Evolutionary conservation across 1,140 invertebrate genomes (phyloP).

Genomic region (Whitmania pigra): DNA sequence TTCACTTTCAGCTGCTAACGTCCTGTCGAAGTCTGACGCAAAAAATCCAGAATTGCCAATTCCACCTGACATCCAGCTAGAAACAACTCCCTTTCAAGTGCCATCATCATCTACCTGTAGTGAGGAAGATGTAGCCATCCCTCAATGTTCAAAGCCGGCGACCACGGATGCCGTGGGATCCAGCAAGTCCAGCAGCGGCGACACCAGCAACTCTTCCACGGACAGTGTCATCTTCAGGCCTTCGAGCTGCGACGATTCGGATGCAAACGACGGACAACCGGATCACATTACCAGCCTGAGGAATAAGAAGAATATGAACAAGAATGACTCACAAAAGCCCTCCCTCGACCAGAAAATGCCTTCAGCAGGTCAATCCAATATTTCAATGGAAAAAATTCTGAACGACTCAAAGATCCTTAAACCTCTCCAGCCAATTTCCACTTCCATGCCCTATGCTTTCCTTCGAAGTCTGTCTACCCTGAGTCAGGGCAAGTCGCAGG

Average conservation of each 20-base stretch:
- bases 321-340: neutral
- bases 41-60: too few relatives aligned
- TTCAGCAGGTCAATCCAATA: constrained; percentile 27
- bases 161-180: neutral
- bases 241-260: constrained; percentile 26
- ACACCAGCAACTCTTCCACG: constrained; percentile 33
- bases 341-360: neutral
- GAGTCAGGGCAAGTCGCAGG: constrained; percentile 9
- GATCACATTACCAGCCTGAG: constrained; percentile 24
- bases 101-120: too few relatives aligned
- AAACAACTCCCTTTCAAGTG: too few relatives aligned
- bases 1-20: too few relatives aligned
- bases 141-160: too few relatives aligned
- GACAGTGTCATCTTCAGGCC: constrained; percentile 33
- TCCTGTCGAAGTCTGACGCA: too few relatives aligned
- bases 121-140: too few relatives aligned
- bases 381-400: constrained; percentile 28
- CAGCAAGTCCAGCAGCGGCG: constrained; percentile 26
- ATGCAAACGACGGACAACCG: constrained; percentile 1
- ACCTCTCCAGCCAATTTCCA: constrained; percentile 73
- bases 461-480: constrained; percentile 36
- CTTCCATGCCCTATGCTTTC: constrained; percentile 33
- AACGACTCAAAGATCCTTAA: constrained; percentile 57
- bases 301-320: constrained; percentile 9
- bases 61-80: too few relatives aligned